Percentiles rank a stretch among this genome's conserved stretches.
phyloP scores from a whole-genome alignment of 2,888 invertebrate genomes.

The Cetonia aurata region DNA sequence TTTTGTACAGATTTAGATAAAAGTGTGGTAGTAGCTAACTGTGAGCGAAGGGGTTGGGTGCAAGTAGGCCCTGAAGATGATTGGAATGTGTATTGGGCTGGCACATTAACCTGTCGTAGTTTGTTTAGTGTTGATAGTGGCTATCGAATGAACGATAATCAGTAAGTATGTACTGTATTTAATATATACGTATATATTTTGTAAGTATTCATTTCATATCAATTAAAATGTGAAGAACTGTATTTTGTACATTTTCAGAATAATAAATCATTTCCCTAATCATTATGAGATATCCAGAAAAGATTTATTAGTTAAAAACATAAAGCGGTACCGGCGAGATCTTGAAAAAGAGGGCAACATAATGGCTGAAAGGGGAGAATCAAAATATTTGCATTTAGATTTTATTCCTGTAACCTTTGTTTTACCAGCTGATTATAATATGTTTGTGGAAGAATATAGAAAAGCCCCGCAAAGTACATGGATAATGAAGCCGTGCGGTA shows the following conservation, averaged over 20 bases:
- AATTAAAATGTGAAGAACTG: background rate
- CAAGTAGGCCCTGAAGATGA: slow-evolving; percentile 91
- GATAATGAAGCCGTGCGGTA: slow-evolving; percentile 98
- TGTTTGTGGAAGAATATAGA: slow-evolving; percentile 96
- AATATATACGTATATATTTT: too few species aligned
- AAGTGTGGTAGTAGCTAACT: slow-evolving; percentile 91
- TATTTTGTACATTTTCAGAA: slow-evolving; percentile 66
- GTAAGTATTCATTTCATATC: too few species aligned
- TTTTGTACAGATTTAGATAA: slow-evolving; percentile 93
- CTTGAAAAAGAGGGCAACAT: slow-evolving; percentile 91
- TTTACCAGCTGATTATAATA: slow-evolving; percentile 94
- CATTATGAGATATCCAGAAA: slow-evolving; percentile 96
- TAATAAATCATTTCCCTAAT: slow-evolving; percentile 97
- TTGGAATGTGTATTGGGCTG: slow-evolving; percentile 98
- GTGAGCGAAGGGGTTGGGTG: slow-evolving; percentile 91
- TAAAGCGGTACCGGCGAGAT: slow-evolving; percentile 93
- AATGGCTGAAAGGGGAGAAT: slow-evolving; percentile 85
- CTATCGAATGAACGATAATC: slow-evolving; percentile 92
- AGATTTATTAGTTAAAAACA: slow-evolving; percentile 95
- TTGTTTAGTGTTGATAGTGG: slow-evolving; percentile 94
- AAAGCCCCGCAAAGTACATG: slow-evolving; percentile 95
- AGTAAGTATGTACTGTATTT: slow-evolving; percentile 69
- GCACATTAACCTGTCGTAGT: slow-evolving; percentile 89
- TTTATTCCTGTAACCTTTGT: slow-evolving; percentile 96
- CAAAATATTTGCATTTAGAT: slow-evolving; percentile 86